These are phyloP conservation scores for Drosophila formosana DNA, from an alignment of 2,888 invertebrate genomes.

Conservation along the genomic window DNA sequence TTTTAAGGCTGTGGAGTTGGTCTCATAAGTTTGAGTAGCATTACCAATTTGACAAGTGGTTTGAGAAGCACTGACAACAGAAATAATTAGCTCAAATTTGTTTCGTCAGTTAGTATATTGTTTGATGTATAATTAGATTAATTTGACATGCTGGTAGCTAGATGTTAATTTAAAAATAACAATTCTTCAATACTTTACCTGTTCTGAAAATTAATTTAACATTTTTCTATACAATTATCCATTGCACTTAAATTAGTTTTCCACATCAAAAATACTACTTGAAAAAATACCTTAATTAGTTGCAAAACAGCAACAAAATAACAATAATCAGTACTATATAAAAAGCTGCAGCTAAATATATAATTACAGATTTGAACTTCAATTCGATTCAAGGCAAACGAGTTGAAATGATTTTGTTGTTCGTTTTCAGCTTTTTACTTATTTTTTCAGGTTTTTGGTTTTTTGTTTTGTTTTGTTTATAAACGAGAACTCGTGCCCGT, in stretches of 20 bases:
- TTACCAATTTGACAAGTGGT: not conserved
- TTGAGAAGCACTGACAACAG: not conserved
- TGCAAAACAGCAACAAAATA: slow-evolving; percentile 4
- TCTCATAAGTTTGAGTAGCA: too few relatives aligned
- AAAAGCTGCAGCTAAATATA: slow-evolving; percentile 52
- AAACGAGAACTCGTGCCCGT: slow-evolving; percentile 67
- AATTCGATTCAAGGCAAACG: slow-evolving; percentile 77
- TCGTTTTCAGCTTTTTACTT: slow-evolving; percentile 34
- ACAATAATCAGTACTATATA: not conserved
- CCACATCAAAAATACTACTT: not conserved
- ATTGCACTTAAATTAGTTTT: not conserved
- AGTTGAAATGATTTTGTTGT: slow-evolving; percentile 64
- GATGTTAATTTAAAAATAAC: too few relatives aligned
- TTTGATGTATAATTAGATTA: too few relatives aligned
- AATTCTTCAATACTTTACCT: not conserved
- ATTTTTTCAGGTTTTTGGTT: slow-evolving; percentile 30
- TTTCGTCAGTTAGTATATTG: too few relatives aligned
- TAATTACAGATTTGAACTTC: slow-evolving; percentile 73
- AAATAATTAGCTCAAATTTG: not conserved
- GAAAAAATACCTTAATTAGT: slow-evolving; percentile 22
- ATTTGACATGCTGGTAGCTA: too few relatives aligned
- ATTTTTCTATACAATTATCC: not conserved
- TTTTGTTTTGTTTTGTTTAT: slow-evolving; percentile 59
- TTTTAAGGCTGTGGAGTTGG: not conserved
- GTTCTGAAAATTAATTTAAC: not conserved